phyloP scores from a whole-genome alignment of 2,113 vertebrate genomes.

The Tetrax tetrax region DNA sequence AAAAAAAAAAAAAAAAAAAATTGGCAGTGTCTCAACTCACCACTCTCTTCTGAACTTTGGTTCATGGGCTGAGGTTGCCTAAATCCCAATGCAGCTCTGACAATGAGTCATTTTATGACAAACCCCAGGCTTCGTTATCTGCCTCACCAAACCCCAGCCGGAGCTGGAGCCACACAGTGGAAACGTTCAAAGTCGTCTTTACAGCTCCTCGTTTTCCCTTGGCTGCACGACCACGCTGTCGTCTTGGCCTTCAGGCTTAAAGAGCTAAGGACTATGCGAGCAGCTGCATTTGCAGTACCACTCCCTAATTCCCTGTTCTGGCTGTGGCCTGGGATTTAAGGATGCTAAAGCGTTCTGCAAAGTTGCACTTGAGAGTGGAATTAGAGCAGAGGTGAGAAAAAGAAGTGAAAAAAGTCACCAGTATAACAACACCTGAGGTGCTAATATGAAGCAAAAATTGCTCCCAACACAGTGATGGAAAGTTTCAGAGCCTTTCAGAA shows the following conservation, averaged over 20 bases:
- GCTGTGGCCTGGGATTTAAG: background rate
- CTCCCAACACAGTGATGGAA: background rate
- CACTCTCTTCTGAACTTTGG: background rate
- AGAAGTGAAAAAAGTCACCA: background rate
- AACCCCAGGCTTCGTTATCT: constrained; percentile 54
- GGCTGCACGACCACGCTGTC: background rate
- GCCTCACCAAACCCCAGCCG: constrained; percentile 41
- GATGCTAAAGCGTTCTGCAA: background rate
- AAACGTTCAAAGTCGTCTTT: background rate
- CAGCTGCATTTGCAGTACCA: background rate
- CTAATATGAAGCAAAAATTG: background rate
- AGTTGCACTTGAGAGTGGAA: background rate
- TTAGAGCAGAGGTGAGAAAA: constrained; percentile 36
- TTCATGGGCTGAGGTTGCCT: constrained; percentile 31
- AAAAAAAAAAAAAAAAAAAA: background rate
- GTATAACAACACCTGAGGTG: constrained; percentile 19
- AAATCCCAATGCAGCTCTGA: constrained; percentile 14
- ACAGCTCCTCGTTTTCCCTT: background rate
- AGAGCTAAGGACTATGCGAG: background rate
- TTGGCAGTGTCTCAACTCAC: background rate
- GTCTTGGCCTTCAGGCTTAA: background rate
- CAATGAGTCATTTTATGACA: constrained; percentile 52
- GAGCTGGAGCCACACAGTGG: background rate
- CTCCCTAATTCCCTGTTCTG: background rate
- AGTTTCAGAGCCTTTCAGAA: background rate